Percentiles rank a stretch among this genome's conserved stretches.
These are phyloP conservation scores for Helicolenus hilgendorfi DNA, from an alignment of 2,797 vertebrate species.

Conservation along the genomic window DNA sequence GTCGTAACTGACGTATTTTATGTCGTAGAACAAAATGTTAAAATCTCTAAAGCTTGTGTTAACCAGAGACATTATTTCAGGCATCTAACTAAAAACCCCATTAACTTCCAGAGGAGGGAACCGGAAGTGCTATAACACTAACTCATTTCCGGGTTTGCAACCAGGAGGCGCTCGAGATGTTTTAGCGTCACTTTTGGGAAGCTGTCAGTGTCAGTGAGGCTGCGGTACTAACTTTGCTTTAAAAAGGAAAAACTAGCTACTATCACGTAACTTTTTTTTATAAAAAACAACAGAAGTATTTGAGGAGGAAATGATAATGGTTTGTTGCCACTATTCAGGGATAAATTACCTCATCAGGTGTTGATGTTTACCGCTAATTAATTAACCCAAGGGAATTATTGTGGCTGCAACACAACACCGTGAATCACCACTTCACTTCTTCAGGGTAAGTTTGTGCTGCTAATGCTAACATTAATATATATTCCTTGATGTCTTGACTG, in stretches of 20 bases:
- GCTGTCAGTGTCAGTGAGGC: too few species aligned
- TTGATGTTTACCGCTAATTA: not conserved
- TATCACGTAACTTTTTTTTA: not conserved
- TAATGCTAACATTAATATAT: not conserved
- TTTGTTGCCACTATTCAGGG: not conserved
- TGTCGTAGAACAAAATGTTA: too few species aligned
- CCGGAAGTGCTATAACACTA: too few species aligned
- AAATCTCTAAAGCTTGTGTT: too few species aligned
- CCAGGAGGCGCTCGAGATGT: too few species aligned
- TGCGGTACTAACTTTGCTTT: too few species aligned
- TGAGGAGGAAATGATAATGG: not conserved
- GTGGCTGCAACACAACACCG: rapidly evolving
- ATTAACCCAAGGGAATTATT: not conserved
- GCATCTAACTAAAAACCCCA: too few species aligned
- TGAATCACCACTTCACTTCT: not conserved
- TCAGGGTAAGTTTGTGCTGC: not conserved
- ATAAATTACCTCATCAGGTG: not conserved
- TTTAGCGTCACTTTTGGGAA: too few species aligned
- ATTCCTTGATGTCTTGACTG: not conserved
- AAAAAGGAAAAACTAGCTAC: not conserved
- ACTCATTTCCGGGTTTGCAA: too few species aligned
- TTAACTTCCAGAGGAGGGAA: too few species aligned
- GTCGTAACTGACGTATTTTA: too few species aligned
- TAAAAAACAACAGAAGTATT: not conserved
- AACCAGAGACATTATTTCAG: too few species aligned